These are phyloP conservation scores for Cosmia trapezina DNA, from an alignment of 2,888 invertebrate species.

Conservation along the genomic window DNA sequence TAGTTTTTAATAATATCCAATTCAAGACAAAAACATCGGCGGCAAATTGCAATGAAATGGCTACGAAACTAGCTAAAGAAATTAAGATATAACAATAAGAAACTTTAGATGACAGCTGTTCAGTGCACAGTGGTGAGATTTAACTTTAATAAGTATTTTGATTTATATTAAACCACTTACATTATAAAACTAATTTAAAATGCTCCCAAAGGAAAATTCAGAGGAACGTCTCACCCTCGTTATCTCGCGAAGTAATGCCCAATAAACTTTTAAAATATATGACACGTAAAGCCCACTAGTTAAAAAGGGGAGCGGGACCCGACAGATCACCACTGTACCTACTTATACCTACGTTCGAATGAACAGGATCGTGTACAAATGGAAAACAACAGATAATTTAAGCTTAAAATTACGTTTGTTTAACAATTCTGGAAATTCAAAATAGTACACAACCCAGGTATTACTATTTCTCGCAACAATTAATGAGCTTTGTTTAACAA, in stretches of 20 bases:
- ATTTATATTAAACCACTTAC: conserved; percentile 58
- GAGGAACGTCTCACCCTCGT: conserved; percentile 55
- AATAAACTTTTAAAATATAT: conserved; percentile 69
- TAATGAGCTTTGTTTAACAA: conserved; percentile 23
- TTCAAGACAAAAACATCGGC: not conserved
- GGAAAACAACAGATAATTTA: conserved; percentile 11
- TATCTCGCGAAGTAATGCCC: conserved; percentile 49
- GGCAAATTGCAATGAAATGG: conserved; percentile 5
- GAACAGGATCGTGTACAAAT: conserved; percentile 7
- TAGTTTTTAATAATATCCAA: conserved; percentile 2
- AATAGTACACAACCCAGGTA: not conserved
- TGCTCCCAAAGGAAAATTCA: conserved; percentile 46
- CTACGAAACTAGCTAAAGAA: conserved; percentile 14
- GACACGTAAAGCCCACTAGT: conserved; percentile 62
- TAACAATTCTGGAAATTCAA: conserved; percentile 10
- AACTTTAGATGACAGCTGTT: conserved; percentile 52
- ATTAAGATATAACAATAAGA: conserved; percentile 30
- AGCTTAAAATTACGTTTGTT: conserved; percentile 19
- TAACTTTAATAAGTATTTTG: conserved; percentile 62
- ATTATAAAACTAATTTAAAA: conserved; percentile 60
- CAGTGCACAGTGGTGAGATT: conserved; percentile 50
- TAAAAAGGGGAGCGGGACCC: conserved; percentile 56
- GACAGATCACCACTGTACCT: conserved; percentile 39
- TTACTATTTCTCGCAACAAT: conserved; percentile 29
- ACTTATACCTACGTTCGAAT: conserved; percentile 3